These are phyloP conservation scores for Zelleria hepariella DNA, from an alignment of 2,888 invertebrate genomes.

Conservation along the genomic window DNA sequence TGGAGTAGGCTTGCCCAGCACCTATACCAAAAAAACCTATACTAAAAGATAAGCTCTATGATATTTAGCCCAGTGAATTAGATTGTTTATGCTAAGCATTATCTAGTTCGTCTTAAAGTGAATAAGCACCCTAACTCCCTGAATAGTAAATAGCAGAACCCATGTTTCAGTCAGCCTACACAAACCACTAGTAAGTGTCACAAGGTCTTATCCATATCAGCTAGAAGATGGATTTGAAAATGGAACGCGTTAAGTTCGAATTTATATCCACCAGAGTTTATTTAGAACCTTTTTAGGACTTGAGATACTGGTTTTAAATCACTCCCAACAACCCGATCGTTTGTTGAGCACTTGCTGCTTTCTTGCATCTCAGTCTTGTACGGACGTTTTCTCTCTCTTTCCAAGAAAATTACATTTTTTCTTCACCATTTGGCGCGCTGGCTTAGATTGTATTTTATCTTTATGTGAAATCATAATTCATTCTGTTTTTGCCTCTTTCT, in stretches of 20 bases:
- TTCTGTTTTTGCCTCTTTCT: constrained; percentile 54
- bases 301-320: background rate
- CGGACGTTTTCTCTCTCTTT: constrained; percentile 29
- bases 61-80: background rate
- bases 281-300: background rate
- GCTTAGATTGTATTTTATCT: constrained; percentile 69
- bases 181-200: background rate
- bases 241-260: background rate
- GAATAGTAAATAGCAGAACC: background rate
- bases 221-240: background rate
- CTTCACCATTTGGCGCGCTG: constrained; percentile 58
- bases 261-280: background rate
- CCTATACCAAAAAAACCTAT: background rate
- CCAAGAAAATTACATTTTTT: constrained; percentile 60
- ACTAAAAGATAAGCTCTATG: background rate
- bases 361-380: constrained; percentile 38
- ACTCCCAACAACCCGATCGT: background rate
- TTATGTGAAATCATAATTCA: constrained; percentile 69
- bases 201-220: background rate
- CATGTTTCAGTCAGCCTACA: background rate
- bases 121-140: background rate
- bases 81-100: background rate
- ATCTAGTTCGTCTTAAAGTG: background rate
- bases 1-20: too few species aligned
- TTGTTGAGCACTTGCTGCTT: constrained; percentile 21